Base-by-base conservation (phyloP, 2,797 vertebrate genomes). In the Epinephelus malabaricus region DNA sequence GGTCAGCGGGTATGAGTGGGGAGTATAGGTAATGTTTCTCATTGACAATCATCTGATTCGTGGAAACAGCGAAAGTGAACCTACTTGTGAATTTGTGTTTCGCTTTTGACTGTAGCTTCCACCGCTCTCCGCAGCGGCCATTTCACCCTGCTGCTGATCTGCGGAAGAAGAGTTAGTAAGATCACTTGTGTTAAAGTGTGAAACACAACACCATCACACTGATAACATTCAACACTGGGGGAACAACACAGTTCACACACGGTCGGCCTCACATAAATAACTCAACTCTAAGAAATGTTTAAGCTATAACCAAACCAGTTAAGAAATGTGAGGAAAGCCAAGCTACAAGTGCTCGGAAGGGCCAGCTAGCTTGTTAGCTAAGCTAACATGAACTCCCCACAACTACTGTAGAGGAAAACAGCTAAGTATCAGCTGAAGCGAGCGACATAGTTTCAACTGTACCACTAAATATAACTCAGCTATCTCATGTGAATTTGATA, bases 81-180 rank as follows among this genome's bases (percentile, higher is more conserved):
- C 80, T 92, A 96, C 95, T 90, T 95, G 95, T 76, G 94, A 82
- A 58, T 87, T 95, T 67, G 91, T 78, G 92, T 94, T 95, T 94
- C 94, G 82, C 88, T 96, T 95, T 87, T 94, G 95, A 87, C 76
- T 92, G 92, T 94, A 95, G 88, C 92, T 92, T 91, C 92, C 94
- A 1, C 93, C 88, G 87, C 88, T 94, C 81, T 96, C 95, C 87
- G 90, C 86, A 75, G 92, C 93, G 94, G 93, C 95, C 95, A 96
- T 96, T 85, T 96, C 95, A 92, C 93, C 94, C 81, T 93, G 95
- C 89, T 95, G 95, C 82, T 95, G 95, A 90, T 95, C 95, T 96
- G 93, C 88, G 91, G 91, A 92, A 90, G 86, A 92, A 91, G 82
- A 91, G 82, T 90, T 91, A 60, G 61, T 49, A 66, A 91, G 70